Conservation (phyloP, 2,113 vertebrate species). For the Cryptotis parvus region DNA sequence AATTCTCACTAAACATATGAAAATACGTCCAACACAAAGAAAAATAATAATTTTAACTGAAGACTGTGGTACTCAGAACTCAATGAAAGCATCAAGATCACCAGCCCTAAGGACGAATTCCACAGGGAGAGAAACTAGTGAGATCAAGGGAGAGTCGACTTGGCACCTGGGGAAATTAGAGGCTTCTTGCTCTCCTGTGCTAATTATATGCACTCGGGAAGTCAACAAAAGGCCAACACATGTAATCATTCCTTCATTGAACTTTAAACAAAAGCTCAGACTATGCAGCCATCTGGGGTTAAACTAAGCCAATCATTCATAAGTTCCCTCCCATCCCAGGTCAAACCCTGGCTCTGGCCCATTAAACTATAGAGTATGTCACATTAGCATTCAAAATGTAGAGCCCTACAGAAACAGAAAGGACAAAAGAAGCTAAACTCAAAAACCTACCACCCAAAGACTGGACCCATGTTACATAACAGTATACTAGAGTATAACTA, state of each 20-base stretch:
- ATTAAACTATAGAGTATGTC: too few relatives aligned
- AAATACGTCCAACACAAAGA: constrained; percentile 17
- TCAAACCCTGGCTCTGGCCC: constrained; percentile 24
- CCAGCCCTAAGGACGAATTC: constrained; percentile 25
- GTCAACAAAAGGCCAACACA: constrained; percentile 43
- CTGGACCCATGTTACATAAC: too few relatives aligned
- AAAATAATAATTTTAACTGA: neutral
- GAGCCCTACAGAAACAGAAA: constrained; percentile 8
- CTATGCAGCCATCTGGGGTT: constrained; percentile 4
- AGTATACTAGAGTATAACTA: neutral
- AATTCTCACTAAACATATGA: neutral
- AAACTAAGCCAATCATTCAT: neutral
- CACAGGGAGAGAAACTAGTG: constrained; percentile 41
- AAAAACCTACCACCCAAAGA: neutral
- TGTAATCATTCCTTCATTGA: constrained; percentile 21
- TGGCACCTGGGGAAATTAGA: constrained; percentile 72
- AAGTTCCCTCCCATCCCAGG: neutral
- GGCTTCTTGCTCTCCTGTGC: neutral
- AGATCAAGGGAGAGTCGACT: constrained; percentile 48
- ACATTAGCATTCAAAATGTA: neutral
- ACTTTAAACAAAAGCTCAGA: constrained; percentile 47
- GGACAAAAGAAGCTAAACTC: neutral
- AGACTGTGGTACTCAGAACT: neutral
- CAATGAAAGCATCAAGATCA: neutral
- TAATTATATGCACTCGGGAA: constrained; percentile 66